Evolutionary conservation across 2,113 vertebrate genomes (phyloP).

Genomic region (Ellobius talpinus): DNA sequence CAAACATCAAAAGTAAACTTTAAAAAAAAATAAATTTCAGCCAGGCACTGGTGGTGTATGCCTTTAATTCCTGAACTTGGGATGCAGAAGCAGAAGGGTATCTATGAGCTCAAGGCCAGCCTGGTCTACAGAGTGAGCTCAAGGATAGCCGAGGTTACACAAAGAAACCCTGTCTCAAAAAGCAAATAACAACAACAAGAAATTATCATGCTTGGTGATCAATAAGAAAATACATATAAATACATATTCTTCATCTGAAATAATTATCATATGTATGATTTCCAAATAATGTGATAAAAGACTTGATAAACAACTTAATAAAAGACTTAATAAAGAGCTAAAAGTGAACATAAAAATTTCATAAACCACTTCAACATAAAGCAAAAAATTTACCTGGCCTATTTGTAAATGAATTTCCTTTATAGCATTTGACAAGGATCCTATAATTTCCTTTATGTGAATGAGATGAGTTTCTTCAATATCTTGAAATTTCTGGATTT

Average conservation of each 20-base stretch:
- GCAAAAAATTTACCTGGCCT: conserved; percentile 90
- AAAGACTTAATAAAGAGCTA: conserved; percentile 53
- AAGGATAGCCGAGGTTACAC: not conserved
- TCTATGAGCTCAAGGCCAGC: not conserved
- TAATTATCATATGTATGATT: not conserved
- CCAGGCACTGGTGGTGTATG: not conserved
- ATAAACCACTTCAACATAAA: conserved; percentile 51
- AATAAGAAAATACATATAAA: not conserved
- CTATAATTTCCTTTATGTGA: conserved; percentile 97
- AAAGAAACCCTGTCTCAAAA: not conserved
- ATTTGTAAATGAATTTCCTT: conserved; percentile 96
- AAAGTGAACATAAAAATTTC: conserved; percentile 63
- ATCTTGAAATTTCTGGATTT: conserved; percentile 96
- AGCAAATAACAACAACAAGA: not conserved
- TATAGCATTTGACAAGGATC: conserved; percentile 93
- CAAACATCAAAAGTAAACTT: not conserved
- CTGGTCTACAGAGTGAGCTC: not conserved
- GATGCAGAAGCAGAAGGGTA: not conserved
- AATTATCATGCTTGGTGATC: not conserved
- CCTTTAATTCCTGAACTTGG: not conserved
- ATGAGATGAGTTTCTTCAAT: conserved; percentile 97
- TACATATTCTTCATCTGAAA: conserved; percentile 51
- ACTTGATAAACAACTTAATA: conserved; percentile 40
- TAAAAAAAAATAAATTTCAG: not conserved
- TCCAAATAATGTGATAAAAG: not conserved